Percentiles rank a stretch among this genome's conserved stretches.
Conservation (phyloP, 2,888 invertebrate genomes). For the Brachyopa scutellaris region DNA sequence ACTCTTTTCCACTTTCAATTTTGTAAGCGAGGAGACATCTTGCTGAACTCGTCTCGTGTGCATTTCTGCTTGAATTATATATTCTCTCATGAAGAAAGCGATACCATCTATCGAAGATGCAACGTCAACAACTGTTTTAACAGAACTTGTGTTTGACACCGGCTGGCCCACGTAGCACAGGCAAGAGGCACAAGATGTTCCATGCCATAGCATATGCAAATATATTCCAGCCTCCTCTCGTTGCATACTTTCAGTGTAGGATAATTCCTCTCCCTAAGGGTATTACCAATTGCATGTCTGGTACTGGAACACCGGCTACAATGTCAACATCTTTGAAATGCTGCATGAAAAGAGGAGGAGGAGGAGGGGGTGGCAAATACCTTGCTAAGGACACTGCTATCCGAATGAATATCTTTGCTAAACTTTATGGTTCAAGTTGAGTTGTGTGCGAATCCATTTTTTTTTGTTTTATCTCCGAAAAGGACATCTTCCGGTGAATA, state of each 20-base stretch:
- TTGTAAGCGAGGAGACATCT: constrained; percentile 21
- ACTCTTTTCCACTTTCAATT: constrained; percentile 26
- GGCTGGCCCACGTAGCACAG: constrained; percentile 8
- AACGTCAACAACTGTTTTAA: constrained; percentile 51
- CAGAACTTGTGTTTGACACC: constrained; percentile 22
- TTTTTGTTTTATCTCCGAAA: too few relatives aligned
- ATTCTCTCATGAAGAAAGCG: constrained; percentile 20
- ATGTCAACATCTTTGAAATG: constrained; percentile 25
- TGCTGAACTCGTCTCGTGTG: constrained; percentile 15
- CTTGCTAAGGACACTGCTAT: not conserved
- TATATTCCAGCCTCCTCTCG: not conserved
- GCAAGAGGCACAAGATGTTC: not conserved
- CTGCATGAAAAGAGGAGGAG: not conserved
- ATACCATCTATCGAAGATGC: constrained; percentile 41
- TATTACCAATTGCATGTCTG: constrained; percentile 27
- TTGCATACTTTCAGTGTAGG: not conserved
- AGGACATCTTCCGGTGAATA: too few relatives aligned
- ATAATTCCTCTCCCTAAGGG: constrained; percentile 20
- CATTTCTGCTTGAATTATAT: constrained; percentile 37
- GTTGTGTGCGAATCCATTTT: not conserved
- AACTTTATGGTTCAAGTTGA: not conserved
- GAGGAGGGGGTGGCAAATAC: not conserved
- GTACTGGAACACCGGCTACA: constrained; percentile 6
- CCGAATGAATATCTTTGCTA: not conserved
- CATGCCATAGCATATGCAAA: constrained; percentile 33